Conservation (phyloP, 1,140 invertebrate genomes). For the Micrasema longulum region DNA sequence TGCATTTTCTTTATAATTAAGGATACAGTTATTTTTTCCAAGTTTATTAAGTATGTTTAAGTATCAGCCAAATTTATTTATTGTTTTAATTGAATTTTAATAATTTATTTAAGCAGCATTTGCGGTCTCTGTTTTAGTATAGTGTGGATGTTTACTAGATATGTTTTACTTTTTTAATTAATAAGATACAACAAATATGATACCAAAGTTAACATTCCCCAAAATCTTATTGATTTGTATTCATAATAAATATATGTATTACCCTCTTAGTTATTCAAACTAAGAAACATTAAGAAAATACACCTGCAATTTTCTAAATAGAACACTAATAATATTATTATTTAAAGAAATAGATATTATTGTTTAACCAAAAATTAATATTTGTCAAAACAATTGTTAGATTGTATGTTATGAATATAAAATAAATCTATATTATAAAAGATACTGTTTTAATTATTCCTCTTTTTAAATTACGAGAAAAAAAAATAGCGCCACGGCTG, state of each 20-base stretch:
- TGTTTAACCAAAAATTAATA: constrained; percentile 56
- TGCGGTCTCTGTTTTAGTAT: constrained; percentile 38
- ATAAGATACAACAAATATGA: constrained; percentile 60
- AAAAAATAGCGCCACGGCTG: too few species aligned
- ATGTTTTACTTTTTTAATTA: constrained; percentile 42
- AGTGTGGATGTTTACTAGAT: constrained; percentile 40
- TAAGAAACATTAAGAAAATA: constrained; percentile 25
- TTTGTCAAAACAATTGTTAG: constrained; percentile 55
- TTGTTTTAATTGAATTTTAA: constrained; percentile 50
- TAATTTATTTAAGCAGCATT: constrained; percentile 34
- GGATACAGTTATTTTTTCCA: constrained; percentile 38
- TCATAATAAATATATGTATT: constrained; percentile 17
- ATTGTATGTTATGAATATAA: constrained; percentile 54
- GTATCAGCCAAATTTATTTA: constrained; percentile 54
- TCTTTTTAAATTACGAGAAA: too few species aligned
- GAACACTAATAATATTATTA: constrained; percentile 47
- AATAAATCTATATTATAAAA: constrained; percentile 51
- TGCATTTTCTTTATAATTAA: constrained; percentile 21
- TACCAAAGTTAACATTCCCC: constrained; percentile 67
- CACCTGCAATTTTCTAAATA: constrained; percentile 19
- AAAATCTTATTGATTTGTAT: constrained; percentile 50
- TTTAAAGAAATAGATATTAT: constrained; percentile 54
- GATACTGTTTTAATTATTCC: not conserved
- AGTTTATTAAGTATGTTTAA: constrained; percentile 38
- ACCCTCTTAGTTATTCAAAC: constrained; percentile 26